Evolutionary conservation across 2,888 invertebrate species (phyloP).

Genomic region (Ischnura elegans): DNA sequence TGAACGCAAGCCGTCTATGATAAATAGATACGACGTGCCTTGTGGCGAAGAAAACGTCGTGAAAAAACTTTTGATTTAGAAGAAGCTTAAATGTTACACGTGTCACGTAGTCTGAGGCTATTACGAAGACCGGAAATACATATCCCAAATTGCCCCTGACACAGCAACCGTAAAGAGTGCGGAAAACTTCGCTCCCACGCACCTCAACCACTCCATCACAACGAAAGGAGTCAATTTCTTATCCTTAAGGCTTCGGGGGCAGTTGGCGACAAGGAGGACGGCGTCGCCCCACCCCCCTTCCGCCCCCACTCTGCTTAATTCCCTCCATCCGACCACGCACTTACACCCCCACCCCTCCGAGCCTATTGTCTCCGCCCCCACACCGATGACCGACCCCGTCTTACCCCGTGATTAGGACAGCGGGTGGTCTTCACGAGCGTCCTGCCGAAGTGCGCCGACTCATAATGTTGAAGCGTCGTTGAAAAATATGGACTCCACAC

Average conservation of each 20-base stretch:
- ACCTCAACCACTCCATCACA: background rate
- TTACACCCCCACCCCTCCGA: background rate
- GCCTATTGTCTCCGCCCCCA: background rate
- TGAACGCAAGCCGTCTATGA: too few relatives aligned
- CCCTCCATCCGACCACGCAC: slow-evolving; percentile 6
- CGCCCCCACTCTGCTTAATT: background rate
- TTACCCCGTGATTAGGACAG: background rate
- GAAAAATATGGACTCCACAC: too few relatives aligned
- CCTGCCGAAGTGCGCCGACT: background rate
- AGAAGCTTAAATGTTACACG: background rate
- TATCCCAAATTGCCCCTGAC: background rate
- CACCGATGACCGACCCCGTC: background rate
- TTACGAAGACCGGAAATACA: background rate
- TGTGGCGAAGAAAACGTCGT: too few relatives aligned
- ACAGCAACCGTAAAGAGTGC: background rate
- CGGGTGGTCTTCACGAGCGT: background rate
- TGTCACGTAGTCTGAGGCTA: background rate
- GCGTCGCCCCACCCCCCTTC: background rate
- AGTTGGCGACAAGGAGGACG: background rate
- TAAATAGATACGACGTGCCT: too few relatives aligned
- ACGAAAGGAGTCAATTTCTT: slow-evolving; percentile 7
- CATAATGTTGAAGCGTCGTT: too few relatives aligned
- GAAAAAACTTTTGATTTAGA: too few relatives aligned
- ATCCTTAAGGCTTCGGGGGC: background rate
- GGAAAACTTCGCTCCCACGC: background rate